phyloP scores from a whole-genome alignment of 2,888 invertebrate genomes.

The Pediacus dermestoides region DNA sequence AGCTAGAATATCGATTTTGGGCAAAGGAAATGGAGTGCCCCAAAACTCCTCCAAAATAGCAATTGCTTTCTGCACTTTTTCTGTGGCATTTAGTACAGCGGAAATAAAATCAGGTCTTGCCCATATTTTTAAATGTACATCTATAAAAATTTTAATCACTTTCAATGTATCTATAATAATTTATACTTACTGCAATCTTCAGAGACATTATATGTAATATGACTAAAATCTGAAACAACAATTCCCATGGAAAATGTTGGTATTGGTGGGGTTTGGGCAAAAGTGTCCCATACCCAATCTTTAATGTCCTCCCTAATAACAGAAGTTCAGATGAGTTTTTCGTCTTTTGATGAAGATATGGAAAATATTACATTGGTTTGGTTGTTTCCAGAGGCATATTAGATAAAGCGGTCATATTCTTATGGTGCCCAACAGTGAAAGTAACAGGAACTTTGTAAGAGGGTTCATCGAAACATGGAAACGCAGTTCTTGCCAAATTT shows the following conservation, averaged over 20 bases:
- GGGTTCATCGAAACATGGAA: conserved; percentile 81
- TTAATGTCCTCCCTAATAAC: conserved; percentile 54
- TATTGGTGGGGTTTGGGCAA: conserved; percentile 69
- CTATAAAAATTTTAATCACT: no score
- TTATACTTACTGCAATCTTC: conserved; percentile 19
- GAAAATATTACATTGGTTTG: conserved; percentile 64
- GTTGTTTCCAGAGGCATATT: conserved; percentile 61
- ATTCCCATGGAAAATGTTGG: conserved; percentile 73
- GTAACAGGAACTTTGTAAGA: conserved; percentile 70
- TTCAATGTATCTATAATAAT: no score
- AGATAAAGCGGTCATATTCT: conserved; percentile 58
- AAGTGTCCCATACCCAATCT: conserved; percentile 64
- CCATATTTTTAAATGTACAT: conserved; percentile 59
- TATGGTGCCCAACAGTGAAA: conserved; percentile 60
- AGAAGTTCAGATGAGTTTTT: neutral
- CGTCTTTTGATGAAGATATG: neutral
- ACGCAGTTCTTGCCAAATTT: conserved; percentile 70
- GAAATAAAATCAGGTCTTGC: conserved; percentile 60
- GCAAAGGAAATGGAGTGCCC: conserved; percentile 62
- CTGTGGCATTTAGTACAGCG: conserved; percentile 57
- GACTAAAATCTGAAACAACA: conserved; percentile 63
- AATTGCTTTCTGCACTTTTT: conserved; percentile 58
- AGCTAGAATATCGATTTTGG: conserved; percentile 69
- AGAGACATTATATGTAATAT: conserved; percentile 31
- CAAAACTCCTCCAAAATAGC: conserved; percentile 61